A percentile compares a stretch with the other conserved stretches of the same genome.
phyloP scores from a whole-genome alignment of 1,140 invertebrate genomes.

The Neelides sp. region DNA sequence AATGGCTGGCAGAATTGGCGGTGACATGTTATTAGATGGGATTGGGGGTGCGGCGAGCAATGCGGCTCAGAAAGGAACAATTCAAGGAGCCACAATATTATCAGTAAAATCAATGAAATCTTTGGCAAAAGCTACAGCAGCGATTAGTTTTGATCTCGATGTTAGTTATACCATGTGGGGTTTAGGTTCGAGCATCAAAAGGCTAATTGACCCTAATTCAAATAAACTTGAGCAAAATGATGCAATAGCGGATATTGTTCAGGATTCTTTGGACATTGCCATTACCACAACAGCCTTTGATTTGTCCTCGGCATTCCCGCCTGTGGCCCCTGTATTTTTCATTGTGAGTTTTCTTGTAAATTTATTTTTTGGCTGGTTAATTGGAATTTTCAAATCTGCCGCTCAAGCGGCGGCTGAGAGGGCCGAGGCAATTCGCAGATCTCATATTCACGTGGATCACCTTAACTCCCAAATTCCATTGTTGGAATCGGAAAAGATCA shows the following conservation, averaged over 20 bases:
- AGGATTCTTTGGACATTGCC: constrained; percentile 6
- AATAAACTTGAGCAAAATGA: constrained; percentile 10
- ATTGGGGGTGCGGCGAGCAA: too few species aligned
- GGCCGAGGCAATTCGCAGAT: too few species aligned
- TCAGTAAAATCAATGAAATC: too few species aligned
- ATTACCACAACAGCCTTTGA: neutral
- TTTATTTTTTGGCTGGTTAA: neutral
- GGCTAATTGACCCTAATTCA: neutral
- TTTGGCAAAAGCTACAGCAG: constrained; percentile 6
- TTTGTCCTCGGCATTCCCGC: constrained; percentile 1
- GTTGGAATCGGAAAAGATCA: constrained; percentile 5
- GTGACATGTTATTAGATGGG: too few species aligned
- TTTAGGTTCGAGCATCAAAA: neutral
- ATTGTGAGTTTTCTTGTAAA: constrained; percentile 5
- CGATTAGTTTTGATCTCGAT: constrained; percentile 9
- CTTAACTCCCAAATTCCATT: constrained; percentile 11
- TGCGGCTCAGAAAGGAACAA: too few species aligned
- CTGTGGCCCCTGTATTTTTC: neutral
- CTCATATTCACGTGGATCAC: constrained; percentile 7
- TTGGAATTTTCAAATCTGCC: neutral
- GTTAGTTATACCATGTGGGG: neutral
- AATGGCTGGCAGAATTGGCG: too few species aligned
- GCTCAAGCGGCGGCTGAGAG: too few species aligned
- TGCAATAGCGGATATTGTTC: constrained; percentile 9
- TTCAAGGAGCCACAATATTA: too few species aligned